Evolutionary conservation across 2,113 vertebrate genomes (phyloP).

Genomic region (Engraulis encrasicolus): DNA sequence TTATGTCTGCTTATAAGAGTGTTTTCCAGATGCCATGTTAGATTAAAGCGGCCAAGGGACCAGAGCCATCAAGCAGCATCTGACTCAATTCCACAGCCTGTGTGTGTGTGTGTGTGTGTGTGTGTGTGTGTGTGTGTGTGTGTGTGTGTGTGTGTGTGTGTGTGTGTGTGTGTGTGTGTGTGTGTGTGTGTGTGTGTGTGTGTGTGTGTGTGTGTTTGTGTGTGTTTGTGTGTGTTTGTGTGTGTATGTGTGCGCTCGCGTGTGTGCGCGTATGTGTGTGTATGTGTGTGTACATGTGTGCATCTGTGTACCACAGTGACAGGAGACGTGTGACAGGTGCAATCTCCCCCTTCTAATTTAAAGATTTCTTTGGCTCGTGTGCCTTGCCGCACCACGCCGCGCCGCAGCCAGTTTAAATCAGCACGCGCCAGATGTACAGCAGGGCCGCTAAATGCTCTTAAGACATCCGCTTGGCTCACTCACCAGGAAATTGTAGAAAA

Average conservation of each 20-base stretch:
- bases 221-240: conserved; percentile 12
- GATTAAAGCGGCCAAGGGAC: conserved; percentile 62
- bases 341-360: conserved; percentile 71
- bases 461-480: background rate
- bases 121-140: background rate
- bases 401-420: conserved; percentile 54
- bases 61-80: conserved; percentile 34
- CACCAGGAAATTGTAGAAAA: background rate
- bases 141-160: conserved; percentile 27
- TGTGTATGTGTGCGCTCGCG: background rate
- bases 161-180: background rate
- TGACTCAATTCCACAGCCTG: conserved; percentile 56
- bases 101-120: background rate
- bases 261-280: background rate
- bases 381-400: too few species aligned
- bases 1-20: conserved; percentile 52
- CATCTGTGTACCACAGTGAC: background rate
- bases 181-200: background rate
- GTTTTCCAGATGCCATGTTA: conserved; percentile 68
- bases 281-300: conserved; percentile 45
- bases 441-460: background rate
- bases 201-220: background rate
- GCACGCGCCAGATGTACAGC: conserved; percentile 63
- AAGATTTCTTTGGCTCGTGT: conserved; percentile 64
- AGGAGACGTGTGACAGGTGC: conserved; percentile 69